A percentile compares a stretch with the other conserved stretches of the same genome.
These are phyloP conservation scores for Virgularia gustaviana DNA, from an alignment of 92 coral and sea anemone genomes.

Conservation along the genomic window DNA sequence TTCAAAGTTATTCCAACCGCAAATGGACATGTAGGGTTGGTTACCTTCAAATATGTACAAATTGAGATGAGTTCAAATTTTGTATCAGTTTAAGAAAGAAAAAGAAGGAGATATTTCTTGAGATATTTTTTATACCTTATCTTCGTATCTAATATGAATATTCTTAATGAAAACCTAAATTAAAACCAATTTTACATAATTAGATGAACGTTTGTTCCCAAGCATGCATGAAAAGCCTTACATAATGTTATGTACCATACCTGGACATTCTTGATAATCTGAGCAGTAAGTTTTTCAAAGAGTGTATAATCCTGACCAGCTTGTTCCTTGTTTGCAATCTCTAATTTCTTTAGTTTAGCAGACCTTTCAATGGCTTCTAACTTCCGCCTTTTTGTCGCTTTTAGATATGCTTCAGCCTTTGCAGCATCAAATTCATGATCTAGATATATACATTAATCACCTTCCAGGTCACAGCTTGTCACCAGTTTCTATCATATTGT, in stretches of 20 bases:
- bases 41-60: not conserved
- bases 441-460: slow-evolving; percentile 17
- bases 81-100: not conserved
- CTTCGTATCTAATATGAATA: slow-evolving; percentile 88
- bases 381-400: slow-evolving; percentile 69
- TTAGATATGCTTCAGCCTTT: slow-evolving; percentile 63
- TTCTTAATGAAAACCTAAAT: slow-evolving; percentile 76
- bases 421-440: slow-evolving; percentile 75
- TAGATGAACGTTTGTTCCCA: too few relatives aligned
- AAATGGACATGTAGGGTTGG: not conserved
- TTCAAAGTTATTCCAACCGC: not conserved
- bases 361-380: slow-evolving; percentile 70
- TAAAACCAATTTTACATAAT: not conserved
- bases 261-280: slow-evolving; percentile 82
- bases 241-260: slow-evolving; percentile 21
- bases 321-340: not conserved
- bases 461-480: too few relatives aligned
- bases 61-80: not conserved
- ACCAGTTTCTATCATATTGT: too few relatives aligned
- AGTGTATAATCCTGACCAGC: slow-evolving; percentile 63
- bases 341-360: slow-evolving; percentile 16
- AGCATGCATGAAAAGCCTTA: not conserved
- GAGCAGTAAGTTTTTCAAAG: slow-evolving; percentile 81
- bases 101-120: too few relatives aligned
- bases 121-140: too few relatives aligned